Evolutionary conservation across 1,140 invertebrate genomes (phyloP), one percentile per base, ranked within the genome.

Genomic region (Maniola jurtina): DNA sequence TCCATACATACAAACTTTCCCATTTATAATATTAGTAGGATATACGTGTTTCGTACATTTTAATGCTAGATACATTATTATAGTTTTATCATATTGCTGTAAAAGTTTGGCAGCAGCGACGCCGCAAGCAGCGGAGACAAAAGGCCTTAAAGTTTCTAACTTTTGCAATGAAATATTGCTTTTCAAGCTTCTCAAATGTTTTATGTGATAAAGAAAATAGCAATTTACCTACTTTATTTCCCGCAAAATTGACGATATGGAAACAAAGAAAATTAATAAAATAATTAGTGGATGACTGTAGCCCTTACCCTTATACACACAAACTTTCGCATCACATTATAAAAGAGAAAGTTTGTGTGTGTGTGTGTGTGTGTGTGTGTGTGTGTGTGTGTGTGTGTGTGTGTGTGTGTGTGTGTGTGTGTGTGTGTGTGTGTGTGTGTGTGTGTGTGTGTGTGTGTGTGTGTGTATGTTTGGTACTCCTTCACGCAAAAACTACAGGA

Each of bases 161-260:
- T 52, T 52, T 52, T 8, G 48, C 14, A 52, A 52, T 52, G 48
- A 52, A 52, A 52, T 52, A 52, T 52, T 52, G 48, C 48, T 16
- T 5, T 52, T 52, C 48, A 52, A 52, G 13, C 16, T 52, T 52
- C 14, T n/a, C 5, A 52, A 16, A 52, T 52, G 15, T 52, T 52
- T 52, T 52, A 52, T 52, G 42, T 8, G 42, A 11, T 45, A 45
- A n/a, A 45, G 42, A 45, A 45, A 45, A 11, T 45, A 13, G 13
- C 42, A 45, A 45, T 11, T 45, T 1, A 45, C 9, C n/a, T n/a
- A n/a, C n/a, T n/a, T 45, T 45, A 45, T 45, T 5, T 25, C 7
- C 14, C 48, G 25, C 48, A 52, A 16, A 52, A 52, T 52, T 52
- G 14, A 16, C 14, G 13, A 52, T 52, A n/a, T 38, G 10, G 5